Conservation (phyloP, 2,888 invertebrate species). For the Drosophila mayaguana region DNA sequence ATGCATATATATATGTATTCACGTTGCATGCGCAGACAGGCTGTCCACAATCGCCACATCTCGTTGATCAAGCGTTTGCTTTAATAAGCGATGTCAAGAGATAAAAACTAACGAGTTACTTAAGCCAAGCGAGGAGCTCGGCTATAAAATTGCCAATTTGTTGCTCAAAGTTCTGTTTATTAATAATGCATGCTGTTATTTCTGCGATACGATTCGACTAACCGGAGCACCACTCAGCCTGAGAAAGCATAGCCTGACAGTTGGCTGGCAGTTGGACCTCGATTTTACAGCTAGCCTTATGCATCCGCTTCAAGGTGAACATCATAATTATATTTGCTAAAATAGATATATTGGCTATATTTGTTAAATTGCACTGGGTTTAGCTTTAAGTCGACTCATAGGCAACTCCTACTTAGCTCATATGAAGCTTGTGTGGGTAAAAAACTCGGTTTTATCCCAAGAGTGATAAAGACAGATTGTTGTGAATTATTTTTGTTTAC, state of each 20-base stretch:
- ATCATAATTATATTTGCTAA: background rate
- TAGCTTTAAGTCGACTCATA: background rate
- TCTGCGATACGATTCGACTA: constrained; percentile 2
- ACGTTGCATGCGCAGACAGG: constrained; percentile 50
- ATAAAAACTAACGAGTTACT: constrained; percentile 80
- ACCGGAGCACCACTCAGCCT: constrained; percentile 54
- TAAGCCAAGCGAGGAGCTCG: constrained; percentile 42
- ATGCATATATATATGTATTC: constrained; percentile 8
- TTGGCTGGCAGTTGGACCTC: background rate
- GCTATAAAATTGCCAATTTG: constrained; percentile 61
- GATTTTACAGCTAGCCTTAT: background rate
- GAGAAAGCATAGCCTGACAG: background rate
- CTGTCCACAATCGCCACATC: constrained; percentile 65
- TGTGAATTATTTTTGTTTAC: background rate
- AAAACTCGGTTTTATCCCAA: too few species aligned
- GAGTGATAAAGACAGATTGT: background rate
- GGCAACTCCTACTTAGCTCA: background rate
- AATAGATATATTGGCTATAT: background rate
- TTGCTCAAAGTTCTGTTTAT: constrained; percentile 55
- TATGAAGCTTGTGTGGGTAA: background rate
- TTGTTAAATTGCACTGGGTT: too few species aligned
- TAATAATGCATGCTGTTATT: constrained; percentile 65
- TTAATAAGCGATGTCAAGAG: constrained; percentile 78
- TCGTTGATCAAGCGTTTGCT: constrained; percentile 74
- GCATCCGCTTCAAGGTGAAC: constrained; percentile 8